Evolutionary conservation across 2,797 vertebrate genomes (phyloP), one percentile per base, ranked within the genome.

Genomic region (Schizopygopsis malacanthus): DNA sequence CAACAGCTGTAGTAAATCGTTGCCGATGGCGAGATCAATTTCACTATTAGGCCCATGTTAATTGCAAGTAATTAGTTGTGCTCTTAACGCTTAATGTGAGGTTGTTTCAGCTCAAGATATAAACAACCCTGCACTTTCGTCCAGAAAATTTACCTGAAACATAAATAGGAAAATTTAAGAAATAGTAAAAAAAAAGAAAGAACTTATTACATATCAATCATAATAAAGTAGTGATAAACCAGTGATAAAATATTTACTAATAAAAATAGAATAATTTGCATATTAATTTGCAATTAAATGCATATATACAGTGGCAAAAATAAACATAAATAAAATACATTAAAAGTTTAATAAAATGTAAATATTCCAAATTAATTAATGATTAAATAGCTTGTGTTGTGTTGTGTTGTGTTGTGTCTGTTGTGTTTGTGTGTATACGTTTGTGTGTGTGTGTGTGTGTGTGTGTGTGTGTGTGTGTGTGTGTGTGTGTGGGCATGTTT

Each of bases 11-110:
- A 81, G 69, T 63, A 50, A 85, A 47, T 82, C 71, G 50, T 63
- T 81, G 73, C 83, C 73, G 39, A 77, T 56, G 86, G 15, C 15
- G 25, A 81, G 71, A 89, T 88, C 78, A 86, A 90, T 91, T 87
- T 10, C 18, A 78, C 67, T 88, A 92, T 91, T 87, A 89, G 80
- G 12, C 41, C 18, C 69, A 87, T 82, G 85, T 88, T 91, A 89
- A 92, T 86, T 85, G 89, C 54, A 63, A 88, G 79, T 73, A 84
- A 84, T 89, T 80, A 28, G 79, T 87, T 79, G 47, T 56, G 52
- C 37, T 72, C 67, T 47, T 85, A 28, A 71, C n/a, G 47, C 83
- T 89, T 85, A 78, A 12, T 71, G 41, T 82, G 11, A 45, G 54
- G 43, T 16, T 73, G 16, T 71, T 69, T 43, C n/a, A 16, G 65